Percentiles rank a stretch among this genome's conserved stretches.
These are phyloP conservation scores for Paramacrobiotus metropolitanus DNA, from an alignment of 1,140 invertebrate species.

Conservation along the genomic window DNA sequence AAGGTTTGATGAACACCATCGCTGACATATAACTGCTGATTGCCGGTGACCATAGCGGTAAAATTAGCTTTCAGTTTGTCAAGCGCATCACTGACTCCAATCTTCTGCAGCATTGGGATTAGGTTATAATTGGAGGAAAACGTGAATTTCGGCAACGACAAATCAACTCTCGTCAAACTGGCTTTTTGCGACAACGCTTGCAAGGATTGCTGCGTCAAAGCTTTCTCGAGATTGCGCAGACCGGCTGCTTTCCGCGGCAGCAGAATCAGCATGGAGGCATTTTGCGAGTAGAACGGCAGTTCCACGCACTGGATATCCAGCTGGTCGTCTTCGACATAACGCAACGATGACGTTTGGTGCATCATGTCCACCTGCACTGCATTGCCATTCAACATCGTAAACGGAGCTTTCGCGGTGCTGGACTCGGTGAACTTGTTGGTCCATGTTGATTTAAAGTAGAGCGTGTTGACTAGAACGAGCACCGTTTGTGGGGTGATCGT, in stretches of 20 bases:
- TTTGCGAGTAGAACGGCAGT: conserved; percentile 37
- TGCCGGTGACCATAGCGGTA: too few relatives aligned
- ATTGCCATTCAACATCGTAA: conserved; percentile 41
- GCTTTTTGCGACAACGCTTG: not conserved
- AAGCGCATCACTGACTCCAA: too few relatives aligned
- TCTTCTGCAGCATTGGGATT: not conserved
- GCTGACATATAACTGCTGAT: too few relatives aligned
- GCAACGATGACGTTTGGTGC: too few relatives aligned
- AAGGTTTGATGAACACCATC: too few relatives aligned
- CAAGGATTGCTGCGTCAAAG: not conserved
- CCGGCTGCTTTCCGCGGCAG: conserved; percentile 16
- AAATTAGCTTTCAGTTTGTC: too few relatives aligned
- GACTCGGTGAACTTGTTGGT: conserved; percentile 36
- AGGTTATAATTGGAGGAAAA: not conserved
- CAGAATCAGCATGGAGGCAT: conserved; percentile 19
- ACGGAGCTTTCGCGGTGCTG: conserved; percentile 32
- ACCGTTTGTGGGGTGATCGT: conserved; percentile 23
- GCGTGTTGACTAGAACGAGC: conserved; percentile 49
- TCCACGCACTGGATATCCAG: conserved; percentile 40
- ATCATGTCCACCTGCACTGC: conserved; percentile 45
- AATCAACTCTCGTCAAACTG: not conserved
- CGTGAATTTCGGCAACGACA: not conserved
- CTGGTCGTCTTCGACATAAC: conserved; percentile 39
- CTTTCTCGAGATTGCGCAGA: conserved; percentile 12
- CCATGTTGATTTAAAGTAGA: conserved; percentile 68